These are phyloP conservation scores for Acronicta alni DNA, from an alignment of 2,888 invertebrate genomes.

Conservation along the genomic window DNA sequence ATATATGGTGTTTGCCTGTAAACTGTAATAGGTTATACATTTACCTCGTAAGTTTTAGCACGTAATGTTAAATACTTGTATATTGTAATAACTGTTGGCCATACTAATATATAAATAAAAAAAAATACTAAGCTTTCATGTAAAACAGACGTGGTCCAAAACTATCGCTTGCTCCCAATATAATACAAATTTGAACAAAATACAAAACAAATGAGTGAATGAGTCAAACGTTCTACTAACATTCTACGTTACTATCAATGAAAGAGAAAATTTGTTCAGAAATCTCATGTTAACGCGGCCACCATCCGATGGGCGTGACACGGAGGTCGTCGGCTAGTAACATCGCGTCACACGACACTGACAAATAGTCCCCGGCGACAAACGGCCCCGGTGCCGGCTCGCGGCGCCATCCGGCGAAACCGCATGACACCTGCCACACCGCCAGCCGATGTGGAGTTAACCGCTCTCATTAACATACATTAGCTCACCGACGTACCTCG, in stretches of 20 bases:
- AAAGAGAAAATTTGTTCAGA: conserved; percentile 29
- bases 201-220: background rate
- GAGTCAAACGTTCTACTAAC: conserved; percentile 1
- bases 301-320: conserved; percentile 39
- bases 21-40: too few relatives aligned
- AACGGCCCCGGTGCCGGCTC: conserved; percentile 40
- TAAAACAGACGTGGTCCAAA: too few relatives aligned
- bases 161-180: background rate
- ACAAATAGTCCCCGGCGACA: conserved; percentile 55
- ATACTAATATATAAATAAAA: conserved; percentile 40
- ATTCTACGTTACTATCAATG: background rate
- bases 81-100: too few relatives aligned
- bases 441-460: conserved; percentile 40
- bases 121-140: too few relatives aligned
- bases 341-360: conserved; percentile 52
- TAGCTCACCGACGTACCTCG: conserved; percentile 26
- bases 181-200: too few relatives aligned
- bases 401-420: conserved; percentile 32
- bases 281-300: conserved; percentile 31
- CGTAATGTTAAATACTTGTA: too few relatives aligned
- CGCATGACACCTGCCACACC: conserved; percentile 54
- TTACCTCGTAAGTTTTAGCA: too few relatives aligned
- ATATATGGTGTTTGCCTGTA: too few relatives aligned
- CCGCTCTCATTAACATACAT: conserved; percentile 49
- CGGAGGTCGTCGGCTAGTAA: conserved; percentile 31